Evolutionary conservation across 2,797 vertebrate species (phyloP).

Genomic region (Tympanoctomys barrerae): DNA sequence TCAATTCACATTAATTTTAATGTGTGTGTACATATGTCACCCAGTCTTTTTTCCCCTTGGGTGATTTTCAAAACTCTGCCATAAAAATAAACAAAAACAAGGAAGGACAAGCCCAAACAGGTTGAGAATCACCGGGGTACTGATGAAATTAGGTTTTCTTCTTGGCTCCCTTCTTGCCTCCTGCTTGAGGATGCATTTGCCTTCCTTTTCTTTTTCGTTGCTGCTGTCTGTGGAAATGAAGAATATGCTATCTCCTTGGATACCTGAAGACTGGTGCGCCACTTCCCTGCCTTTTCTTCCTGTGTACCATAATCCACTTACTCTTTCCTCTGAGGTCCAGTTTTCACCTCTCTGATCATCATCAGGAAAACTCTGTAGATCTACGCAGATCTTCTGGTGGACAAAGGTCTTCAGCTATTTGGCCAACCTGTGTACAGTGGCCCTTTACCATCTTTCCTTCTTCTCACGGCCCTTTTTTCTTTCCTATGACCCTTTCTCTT

Average conservation of each 20-base stretch:
- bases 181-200: constrained; percentile 7
- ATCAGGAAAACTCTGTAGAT: background rate
- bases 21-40: constrained; percentile 44
- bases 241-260: background rate
- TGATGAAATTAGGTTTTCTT: constrained; percentile 57
- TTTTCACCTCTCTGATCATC: background rate
- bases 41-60: constrained; percentile 34
- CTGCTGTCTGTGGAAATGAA: background rate
- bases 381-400: background rate
- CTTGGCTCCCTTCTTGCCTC: constrained; percentile 38
- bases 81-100: constrained; percentile 70
- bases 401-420: background rate
- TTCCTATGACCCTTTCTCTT: background rate
- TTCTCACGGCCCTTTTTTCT: background rate
- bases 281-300: constrained; percentile 22
- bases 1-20: constrained; percentile 67
- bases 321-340: background rate
- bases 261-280: background rate
- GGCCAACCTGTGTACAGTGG: background rate
- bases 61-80: constrained; percentile 74
- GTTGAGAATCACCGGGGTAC: constrained; percentile 53
- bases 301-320: background rate
- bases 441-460: background rate
- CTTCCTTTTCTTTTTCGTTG: background rate
- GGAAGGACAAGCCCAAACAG: constrained; percentile 68